Evolutionary conservation across 2,113 vertebrate species (phyloP).

Genomic region (Etheostoma cragini): DNA sequence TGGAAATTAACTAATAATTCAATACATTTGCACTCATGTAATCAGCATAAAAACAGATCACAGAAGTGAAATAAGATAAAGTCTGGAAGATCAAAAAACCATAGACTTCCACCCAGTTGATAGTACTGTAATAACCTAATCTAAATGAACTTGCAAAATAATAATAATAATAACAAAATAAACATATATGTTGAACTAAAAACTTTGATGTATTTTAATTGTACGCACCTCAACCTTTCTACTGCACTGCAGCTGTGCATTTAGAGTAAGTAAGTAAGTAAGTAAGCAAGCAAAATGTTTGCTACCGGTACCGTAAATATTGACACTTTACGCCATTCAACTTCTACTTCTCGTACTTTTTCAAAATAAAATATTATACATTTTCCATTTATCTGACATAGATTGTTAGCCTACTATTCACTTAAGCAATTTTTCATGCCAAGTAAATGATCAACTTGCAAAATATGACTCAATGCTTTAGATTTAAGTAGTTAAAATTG

Average conservation of each 20-base stretch:
- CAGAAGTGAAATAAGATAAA: not conserved
- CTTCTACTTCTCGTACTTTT: not conserved
- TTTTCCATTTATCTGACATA: not conserved
- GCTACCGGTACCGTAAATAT: not conserved
- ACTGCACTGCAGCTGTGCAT: not conserved
- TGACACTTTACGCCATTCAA: not conserved
- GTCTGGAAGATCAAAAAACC: too few relatives aligned
- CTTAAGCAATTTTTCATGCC: not conserved
- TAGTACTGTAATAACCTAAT: not conserved
- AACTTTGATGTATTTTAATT: not conserved
- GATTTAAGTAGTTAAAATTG: too few relatives aligned
- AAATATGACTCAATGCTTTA: not conserved
- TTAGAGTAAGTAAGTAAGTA: not conserved
- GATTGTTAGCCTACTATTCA: not conserved
- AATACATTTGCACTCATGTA: not conserved
- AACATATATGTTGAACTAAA: not conserved
- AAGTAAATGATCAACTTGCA: not conserved
- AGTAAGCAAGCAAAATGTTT: not conserved
- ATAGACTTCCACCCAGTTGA: not conserved
- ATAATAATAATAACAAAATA: not conserved
- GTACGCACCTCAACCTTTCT: not conserved
- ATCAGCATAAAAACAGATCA: not conserved
- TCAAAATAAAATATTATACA: not conserved
- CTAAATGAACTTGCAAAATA: not conserved
- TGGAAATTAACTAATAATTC: constrained; percentile 2